These are phyloP conservation scores for Podarcis siculus DNA, from an alignment of 2,797 vertebrate species.

Conservation along the genomic window DNA sequence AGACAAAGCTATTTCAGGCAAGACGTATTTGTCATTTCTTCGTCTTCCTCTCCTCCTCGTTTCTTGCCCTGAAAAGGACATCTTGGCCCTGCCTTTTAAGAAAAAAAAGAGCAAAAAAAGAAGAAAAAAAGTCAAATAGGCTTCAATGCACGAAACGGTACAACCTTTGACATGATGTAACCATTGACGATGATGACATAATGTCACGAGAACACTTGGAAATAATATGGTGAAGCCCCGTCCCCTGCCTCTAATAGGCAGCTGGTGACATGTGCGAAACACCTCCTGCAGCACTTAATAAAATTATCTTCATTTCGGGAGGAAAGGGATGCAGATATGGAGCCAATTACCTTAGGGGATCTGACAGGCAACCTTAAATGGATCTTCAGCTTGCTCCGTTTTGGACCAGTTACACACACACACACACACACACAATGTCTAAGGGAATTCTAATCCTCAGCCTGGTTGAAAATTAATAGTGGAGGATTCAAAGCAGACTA, in stretches of 20 bases:
- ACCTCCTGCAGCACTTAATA: slow-evolving; percentile 68
- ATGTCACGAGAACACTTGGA: slow-evolving; percentile 59
- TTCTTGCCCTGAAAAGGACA: neutral
- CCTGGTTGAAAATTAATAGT: slow-evolving; percentile 63
- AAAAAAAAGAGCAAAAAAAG: neutral
- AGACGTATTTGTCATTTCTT: slow-evolving; percentile 45
- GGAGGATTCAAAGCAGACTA: slow-evolving; percentile 47
- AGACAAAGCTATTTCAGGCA: slow-evolving; percentile 46
- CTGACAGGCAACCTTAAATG: slow-evolving; percentile 68
- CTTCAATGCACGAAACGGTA: neutral
- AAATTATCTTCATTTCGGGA: slow-evolving; percentile 72
- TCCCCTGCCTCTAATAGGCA: slow-evolving; percentile 69
- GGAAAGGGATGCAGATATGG: slow-evolving; percentile 66
- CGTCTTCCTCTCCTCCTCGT: neutral
- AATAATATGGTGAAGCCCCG: slow-evolving; percentile 63
- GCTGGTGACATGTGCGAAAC: slow-evolving; percentile 64
- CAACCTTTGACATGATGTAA: slow-evolving; percentile 60
- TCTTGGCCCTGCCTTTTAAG: slow-evolving; percentile 58
- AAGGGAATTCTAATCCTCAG: slow-evolving; percentile 58
- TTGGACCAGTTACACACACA: slow-evolving; percentile 47
- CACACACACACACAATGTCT: slow-evolving; percentile 30
- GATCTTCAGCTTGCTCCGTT: slow-evolving; percentile 50
- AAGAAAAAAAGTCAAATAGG: neutral
- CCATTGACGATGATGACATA: slow-evolving; percentile 46
- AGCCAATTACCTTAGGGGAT: slow-evolving; percentile 66